Evolutionary conservation across 2,797 vertebrate species (phyloP).

Genomic region (Chelonia mydas): DNA sequence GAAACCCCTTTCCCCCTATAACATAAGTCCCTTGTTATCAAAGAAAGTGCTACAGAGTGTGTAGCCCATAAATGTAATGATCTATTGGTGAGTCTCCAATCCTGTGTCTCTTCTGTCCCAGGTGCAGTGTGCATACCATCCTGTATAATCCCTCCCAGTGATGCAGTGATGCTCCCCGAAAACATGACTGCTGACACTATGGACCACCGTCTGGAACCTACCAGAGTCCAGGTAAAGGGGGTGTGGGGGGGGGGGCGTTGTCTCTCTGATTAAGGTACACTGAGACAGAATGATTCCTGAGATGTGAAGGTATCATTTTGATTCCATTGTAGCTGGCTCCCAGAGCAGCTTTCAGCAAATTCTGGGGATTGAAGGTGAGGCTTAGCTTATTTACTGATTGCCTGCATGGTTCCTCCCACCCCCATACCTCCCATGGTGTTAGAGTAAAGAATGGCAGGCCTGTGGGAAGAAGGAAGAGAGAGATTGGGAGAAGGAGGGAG

Average conservation of each 20-base stretch:
- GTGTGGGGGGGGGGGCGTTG: not conserved
- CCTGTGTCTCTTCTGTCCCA: constrained; percentile 65
- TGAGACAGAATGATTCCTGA: not conserved
- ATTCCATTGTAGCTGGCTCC: not conserved
- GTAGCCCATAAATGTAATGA: not conserved
- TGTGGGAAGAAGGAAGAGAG: not conserved
- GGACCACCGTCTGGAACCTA: constrained; percentile 91
- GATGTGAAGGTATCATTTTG: fast-evolving
- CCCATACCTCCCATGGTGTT: not conserved
- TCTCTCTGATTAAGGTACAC: not conserved
- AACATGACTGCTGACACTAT: constrained; percentile 87
- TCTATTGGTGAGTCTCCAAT: not conserved
- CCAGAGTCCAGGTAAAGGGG: constrained; percentile 87
- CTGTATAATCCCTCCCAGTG: constrained; percentile 88
- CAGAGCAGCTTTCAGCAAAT: not conserved
- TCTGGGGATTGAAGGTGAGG: not conserved
- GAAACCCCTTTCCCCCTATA: not conserved
- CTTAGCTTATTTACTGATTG: not conserved
- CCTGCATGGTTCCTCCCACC: not conserved
- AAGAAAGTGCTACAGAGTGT: not conserved
- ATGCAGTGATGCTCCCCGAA: constrained; percentile 89
- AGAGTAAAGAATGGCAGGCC: not conserved
- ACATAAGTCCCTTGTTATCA: not conserved
- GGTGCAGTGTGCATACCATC: constrained; percentile 89
- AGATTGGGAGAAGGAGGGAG: not conserved